Percentiles rank a stretch among this genome's conserved stretches.
Evolutionary conservation across 1,140 invertebrate genomes (phyloP).

Genomic region (Agraylea sexmaculata): DNA sequence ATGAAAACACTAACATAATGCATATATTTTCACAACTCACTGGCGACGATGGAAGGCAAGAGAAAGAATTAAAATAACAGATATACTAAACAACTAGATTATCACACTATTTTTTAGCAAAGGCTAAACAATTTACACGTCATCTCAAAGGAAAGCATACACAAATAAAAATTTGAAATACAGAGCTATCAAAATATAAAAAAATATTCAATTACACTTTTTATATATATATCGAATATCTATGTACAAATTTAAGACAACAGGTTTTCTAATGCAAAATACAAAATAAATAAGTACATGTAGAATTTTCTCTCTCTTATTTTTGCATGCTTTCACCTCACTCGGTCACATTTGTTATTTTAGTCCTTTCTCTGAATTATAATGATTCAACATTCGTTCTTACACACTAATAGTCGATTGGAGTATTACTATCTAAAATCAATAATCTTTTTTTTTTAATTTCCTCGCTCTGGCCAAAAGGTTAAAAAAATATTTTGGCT

Average conservation of each 20-base stretch:
- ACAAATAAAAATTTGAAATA: constrained; percentile 29
- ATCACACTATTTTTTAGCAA: constrained; percentile 22
- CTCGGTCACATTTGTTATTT: too few relatives aligned
- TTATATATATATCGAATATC: too few relatives aligned
- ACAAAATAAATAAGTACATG: constrained; percentile 22
- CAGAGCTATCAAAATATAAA: constrained; percentile 46
- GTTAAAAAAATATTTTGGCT: constrained; percentile 21
- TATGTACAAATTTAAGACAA: constrained; percentile 15
- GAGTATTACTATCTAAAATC: constrained; percentile 20
- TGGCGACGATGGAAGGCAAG: too few relatives aligned
- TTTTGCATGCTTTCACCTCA: constrained; percentile 1
- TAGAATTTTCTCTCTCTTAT: constrained; percentile 15
- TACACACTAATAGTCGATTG: constrained; percentile 20
- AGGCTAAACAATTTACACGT: constrained; percentile 17
- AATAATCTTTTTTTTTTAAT: too few relatives aligned
- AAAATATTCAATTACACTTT: too few relatives aligned
- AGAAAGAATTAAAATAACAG: too few relatives aligned
- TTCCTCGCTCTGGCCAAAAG: constrained; percentile 12
- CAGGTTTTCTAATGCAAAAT: constrained; percentile 16
- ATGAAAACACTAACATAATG: too few relatives aligned
- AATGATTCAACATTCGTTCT: too few relatives aligned
- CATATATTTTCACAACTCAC: too few relatives aligned
- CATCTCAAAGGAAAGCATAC: constrained; percentile 18
- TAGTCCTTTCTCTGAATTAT: too few relatives aligned
- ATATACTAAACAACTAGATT: constrained; percentile 22